Evolutionary conservation across 2,888 invertebrate species (phyloP), one percentile per base, ranked within the genome.

Genomic region (Suillia variegata): DNA sequence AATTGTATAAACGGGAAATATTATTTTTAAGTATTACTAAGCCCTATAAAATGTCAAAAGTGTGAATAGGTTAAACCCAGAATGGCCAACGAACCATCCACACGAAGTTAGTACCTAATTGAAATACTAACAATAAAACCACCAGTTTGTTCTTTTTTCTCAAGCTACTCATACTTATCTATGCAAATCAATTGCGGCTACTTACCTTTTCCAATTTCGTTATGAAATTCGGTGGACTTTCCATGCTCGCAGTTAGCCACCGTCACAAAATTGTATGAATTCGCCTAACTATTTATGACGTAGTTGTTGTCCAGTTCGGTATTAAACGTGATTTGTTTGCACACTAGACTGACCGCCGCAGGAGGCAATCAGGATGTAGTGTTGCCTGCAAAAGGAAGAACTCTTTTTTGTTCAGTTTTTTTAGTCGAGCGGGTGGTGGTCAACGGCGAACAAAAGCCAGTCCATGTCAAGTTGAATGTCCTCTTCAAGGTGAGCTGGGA

Each of bases 391-490:
- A n/a, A n/a, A n/a, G n/a, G n/a, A n/a, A n/a, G n/a, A n/a, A n/a
- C n/a, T n/a, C n/a, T n/a, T n/a, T n/a, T n/a, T n/a, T n/a, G n/a
- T n/a, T n/a, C n/a, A n/a, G n/a, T n/a, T n/a, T n/a, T n/a, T n/a
- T n/a, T n/a, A n/a, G n/a, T n/a, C n/a, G n/a, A n/a, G n/a, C n/a
- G n/a, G n/a, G n/a, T n/a, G n/a, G n/a, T n/a, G n/a, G n/a, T n/a
- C n/a, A n/a, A n/a, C n/a, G n/a, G n/a, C 2, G n/a, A 22, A 8
- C n/a, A 54, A 12, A 54, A 22, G 8, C 1, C 26, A 13, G 56
- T 26, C 15, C 34, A 22, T 21, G 47, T 10, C 31, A 59, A 52
- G 59, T 59, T 62, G 57, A 59, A 62, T 62, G 59, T 54, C 56
- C 62, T 8, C 51, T 57, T 57, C 59, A 59, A 59, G 59, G 56